Conservation (phyloP, 2,888 invertebrate species). For the Geophilus truncorum region DNA sequence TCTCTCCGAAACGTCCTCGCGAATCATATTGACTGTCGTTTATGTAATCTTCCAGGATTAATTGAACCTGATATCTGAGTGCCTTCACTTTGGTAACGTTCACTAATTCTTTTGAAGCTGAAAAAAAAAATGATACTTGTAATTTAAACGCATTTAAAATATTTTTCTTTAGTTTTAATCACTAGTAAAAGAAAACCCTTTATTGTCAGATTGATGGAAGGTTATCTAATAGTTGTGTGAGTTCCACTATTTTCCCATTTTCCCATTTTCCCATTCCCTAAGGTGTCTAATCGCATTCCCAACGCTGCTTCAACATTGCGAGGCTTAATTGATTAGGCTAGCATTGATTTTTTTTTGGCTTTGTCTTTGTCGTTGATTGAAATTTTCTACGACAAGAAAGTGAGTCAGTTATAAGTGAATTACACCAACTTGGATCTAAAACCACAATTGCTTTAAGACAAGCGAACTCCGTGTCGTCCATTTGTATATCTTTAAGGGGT, state of each 20-base stretch:
- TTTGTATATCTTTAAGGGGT: slow-evolving; percentile 88
- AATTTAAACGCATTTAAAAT: background rate
- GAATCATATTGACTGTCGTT: slow-evolving; percentile 93
- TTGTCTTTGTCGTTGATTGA: too few species aligned
- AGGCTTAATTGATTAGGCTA: too few species aligned
- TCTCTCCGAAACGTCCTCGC: slow-evolving; percentile 87
- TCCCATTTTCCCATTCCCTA: too few species aligned
- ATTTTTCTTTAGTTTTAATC: background rate
- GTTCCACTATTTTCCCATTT: too few species aligned
- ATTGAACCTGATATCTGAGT: slow-evolving; percentile 72
- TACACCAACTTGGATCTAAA: slow-evolving; percentile 83
- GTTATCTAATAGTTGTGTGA: too few species aligned
- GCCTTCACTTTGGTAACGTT: slow-evolving; percentile 82
- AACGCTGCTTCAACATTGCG: too few species aligned
- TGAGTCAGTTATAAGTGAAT: background rate
- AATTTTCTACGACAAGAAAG: background rate
- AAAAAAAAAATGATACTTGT: slow-evolving; percentile 16
- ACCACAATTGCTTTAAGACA: slow-evolving; percentile 98
- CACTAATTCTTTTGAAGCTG: slow-evolving; percentile 87
- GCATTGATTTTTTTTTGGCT: slow-evolving; percentile 42
- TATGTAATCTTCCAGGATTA: slow-evolving; percentile 51
- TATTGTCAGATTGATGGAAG: too few species aligned
- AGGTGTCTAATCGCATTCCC: too few species aligned
- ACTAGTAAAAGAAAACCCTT: too few species aligned
- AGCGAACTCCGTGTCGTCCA: slow-evolving; percentile 96